Conservation (phyloP, 2,888 invertebrate genomes). For the Eucriotettix oculatus region DNA sequence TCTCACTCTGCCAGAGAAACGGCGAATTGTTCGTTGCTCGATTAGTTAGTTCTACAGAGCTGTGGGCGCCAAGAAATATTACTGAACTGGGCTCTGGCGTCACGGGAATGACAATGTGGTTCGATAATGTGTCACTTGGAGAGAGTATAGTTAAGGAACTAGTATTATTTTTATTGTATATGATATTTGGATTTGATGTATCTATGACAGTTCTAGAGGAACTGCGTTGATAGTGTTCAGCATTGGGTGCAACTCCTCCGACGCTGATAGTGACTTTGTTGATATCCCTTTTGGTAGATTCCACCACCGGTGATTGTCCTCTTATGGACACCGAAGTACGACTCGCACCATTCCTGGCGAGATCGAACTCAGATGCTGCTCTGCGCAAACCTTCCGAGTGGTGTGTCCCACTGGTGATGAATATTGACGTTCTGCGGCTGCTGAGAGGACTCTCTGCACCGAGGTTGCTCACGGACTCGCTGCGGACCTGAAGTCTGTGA, state of each 20-base stretch:
- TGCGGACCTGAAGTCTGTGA: constrained; percentile 20
- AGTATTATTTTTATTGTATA: not conserved
- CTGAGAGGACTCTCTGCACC: not conserved
- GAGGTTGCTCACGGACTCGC: not conserved
- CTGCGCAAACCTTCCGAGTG: not conserved
- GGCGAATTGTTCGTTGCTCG: not conserved
- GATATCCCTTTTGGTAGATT: constrained; percentile 4
- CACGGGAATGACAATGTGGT: not conserved
- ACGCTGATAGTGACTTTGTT: constrained; percentile 32
- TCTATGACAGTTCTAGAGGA: constrained; percentile 5
- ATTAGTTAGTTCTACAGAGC: not conserved
- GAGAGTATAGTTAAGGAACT: constrained; percentile 2
- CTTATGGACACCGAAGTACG: not conserved
- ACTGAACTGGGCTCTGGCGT: not conserved
- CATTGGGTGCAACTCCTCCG: constrained; percentile 17
- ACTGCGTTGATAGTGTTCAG: not conserved
- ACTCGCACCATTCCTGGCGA: not conserved
- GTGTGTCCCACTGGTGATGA: constrained; percentile 1
- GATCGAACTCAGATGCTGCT: constrained; percentile 2
- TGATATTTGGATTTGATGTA: constrained; percentile 1
- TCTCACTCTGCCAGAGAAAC: not conserved
- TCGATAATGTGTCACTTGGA: not conserved
- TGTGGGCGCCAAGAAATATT: not conserved
- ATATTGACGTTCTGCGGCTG: constrained; percentile 3
- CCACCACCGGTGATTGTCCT: not conserved